Evolutionary conservation across 2,113 vertebrate genomes (phyloP), one percentile per base, ranked within the genome.

Genomic region (Scartelaos histophorus): DNA sequence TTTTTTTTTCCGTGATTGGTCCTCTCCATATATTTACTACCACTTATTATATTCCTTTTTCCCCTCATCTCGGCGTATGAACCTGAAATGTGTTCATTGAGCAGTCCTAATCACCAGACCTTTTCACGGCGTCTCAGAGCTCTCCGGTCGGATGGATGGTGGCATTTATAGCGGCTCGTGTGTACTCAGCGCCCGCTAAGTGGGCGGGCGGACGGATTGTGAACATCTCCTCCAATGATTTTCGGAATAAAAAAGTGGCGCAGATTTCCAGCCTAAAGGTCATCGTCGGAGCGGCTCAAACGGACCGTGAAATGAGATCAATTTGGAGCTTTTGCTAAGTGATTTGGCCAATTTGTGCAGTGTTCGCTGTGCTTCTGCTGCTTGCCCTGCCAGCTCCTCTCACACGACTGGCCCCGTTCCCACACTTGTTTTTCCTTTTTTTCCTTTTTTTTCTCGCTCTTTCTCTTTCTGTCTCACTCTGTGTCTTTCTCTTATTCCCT

Each of bases 261-360:
- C 66, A 68, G 46, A 49, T 73, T 76, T 79, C 3, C 22, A 65
- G 34, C n/a, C 49, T 66, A 73, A 61, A 76, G 73, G 73, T 79
- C 73, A 66, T 13, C 35, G 13, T 0, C 12, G 69, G 24, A 73
- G 22, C 46, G 21, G n/a, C 62, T 60, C 51, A 71, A 80, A 71
- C 7, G 58, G 24, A 70, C 62, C 43, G 13, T 54, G 9, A 67
- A 54, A 66, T 35, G 19, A 2, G 3, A 25, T 64, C 49, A 35
- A 25, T 67, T 65, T 62, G 13, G 24, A n/a, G 17, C 24, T 75
- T 72, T 58, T 47, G 25, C 61, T 57, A 51, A 17, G 5, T 73
- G 46, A 69, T 64, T 45, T 56, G n/a, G 66, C 46, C 45, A 47
- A 66, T 66, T 66, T 47, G 38, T 47, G 13, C 25, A 45, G 16